Conservation (phyloP, 2,797 vertebrate species). For the Mormyrus proboscirostris region DNA sequence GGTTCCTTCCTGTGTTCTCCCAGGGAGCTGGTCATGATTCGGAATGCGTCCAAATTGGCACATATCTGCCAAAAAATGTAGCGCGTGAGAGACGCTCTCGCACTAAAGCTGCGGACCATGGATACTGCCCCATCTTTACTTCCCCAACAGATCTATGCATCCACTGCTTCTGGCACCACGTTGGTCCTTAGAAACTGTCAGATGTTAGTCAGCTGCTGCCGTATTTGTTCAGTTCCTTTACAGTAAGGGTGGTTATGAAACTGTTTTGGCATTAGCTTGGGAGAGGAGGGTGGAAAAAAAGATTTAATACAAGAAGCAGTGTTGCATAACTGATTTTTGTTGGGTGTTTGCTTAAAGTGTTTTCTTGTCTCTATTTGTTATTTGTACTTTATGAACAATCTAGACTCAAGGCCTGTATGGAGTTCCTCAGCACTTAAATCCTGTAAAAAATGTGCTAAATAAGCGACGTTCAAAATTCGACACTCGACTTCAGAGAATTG, state of each 20-base stretch:
- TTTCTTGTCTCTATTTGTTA: neutral
- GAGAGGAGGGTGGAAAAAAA: neutral
- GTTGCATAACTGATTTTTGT: neutral
- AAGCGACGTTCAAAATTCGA: conserved; percentile 17
- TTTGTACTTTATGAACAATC: neutral
- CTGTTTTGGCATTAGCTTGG: neutral
- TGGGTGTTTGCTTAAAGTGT: neutral
- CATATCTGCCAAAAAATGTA: conserved; percentile 72
- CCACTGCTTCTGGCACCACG: neutral
- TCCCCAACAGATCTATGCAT: neutral
- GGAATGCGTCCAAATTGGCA: conserved; percentile 83
- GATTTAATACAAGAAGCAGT: neutral
- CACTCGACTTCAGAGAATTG: conserved; percentile 26
- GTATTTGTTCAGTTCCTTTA: neutral
- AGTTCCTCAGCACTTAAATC: neutral
- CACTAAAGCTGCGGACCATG: neutral
- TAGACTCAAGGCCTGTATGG: neutral
- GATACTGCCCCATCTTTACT: neutral
- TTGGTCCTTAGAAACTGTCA: neutral
- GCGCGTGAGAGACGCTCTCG: neutral
- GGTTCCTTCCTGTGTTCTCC: conserved; percentile 66
- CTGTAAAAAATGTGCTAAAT: neutral
- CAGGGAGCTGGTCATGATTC: conserved; percentile 74
- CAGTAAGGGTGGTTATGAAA: neutral
- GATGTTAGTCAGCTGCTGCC: neutral